Evolutionary conservation across 1,140 invertebrate species (phyloP).

Genomic region (Eupristina koningsbergeri): DNA sequence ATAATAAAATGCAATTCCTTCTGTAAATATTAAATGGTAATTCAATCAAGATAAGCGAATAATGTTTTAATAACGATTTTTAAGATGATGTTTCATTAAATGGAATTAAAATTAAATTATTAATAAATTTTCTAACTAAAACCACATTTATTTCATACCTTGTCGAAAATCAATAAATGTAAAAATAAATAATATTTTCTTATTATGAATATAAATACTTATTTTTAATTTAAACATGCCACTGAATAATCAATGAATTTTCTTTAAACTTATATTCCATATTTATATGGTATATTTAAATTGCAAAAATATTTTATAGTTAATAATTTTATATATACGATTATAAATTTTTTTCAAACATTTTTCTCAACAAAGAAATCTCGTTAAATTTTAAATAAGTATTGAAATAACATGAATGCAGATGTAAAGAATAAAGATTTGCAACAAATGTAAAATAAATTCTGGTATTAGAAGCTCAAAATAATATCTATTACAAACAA

Average conservation of each 20-base stretch:
- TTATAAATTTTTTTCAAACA: neutral
- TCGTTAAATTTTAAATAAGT: neutral
- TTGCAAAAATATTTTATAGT: neutral
- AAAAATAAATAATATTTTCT: neutral
- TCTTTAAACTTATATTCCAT: neutral
- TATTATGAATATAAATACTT: neutral
- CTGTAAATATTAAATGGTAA: neutral
- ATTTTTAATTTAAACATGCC: neutral
- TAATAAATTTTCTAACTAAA: neutral
- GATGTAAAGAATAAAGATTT: too few relatives aligned
- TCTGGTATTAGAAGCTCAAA: too few relatives aligned
- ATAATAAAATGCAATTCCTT: neutral
- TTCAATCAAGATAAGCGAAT: neutral
- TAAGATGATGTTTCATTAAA: neutral
- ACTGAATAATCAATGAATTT: neutral
- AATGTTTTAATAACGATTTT: neutral
- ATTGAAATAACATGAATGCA: too few relatives aligned
- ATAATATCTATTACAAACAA: too few relatives aligned
- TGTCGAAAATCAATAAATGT: neutral
- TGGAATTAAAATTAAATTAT: neutral
- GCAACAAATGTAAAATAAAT: too few relatives aligned
- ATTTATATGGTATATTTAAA: neutral
- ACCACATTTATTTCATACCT: neutral
- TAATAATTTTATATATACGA: neutral
- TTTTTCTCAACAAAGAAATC: neutral